Evolutionary conservation across 2,113 vertebrate species (phyloP).

Genomic region (Passer domesticus): DNA sequence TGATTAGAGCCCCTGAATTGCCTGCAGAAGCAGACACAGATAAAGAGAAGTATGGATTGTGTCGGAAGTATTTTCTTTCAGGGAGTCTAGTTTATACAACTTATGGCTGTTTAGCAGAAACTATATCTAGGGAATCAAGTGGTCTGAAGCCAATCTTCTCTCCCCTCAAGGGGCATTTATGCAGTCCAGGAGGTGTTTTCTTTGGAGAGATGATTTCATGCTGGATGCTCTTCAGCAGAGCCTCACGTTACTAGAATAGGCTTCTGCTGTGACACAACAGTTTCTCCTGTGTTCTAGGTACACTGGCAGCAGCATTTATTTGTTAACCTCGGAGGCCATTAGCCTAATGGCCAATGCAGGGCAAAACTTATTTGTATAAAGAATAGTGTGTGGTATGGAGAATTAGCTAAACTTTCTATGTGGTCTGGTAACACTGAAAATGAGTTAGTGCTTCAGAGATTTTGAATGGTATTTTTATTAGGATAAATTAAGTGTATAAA

Average conservation of each 20-base stretch:
- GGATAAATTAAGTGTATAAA: neutral
- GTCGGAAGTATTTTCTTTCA: neutral
- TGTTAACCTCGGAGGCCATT: neutral
- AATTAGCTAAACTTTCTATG: neutral
- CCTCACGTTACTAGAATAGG: neutral
- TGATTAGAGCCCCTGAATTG: neutral
- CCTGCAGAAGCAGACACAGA: neutral
- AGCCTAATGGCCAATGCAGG: neutral
- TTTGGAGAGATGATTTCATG: neutral
- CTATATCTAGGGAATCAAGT: neutral
- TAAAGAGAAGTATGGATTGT: neutral
- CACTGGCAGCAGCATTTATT: neutral
- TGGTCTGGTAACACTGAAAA: neutral
- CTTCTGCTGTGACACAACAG: neutral
- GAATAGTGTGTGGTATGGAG: neutral
- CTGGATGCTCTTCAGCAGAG: neutral
- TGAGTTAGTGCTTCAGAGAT: neutral
- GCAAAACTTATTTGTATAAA: neutral
- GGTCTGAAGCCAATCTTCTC: neutral
- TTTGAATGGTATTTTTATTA: neutral
- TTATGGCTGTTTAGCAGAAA: neutral
- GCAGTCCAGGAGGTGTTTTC: neutral
- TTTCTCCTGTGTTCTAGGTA: neutral
- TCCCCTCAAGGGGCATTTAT: neutral
- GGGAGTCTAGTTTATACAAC: neutral